Base-by-base conservation (phyloP, 2,113 vertebrate species). In the Datnioides undecimradiatus region DNA sequence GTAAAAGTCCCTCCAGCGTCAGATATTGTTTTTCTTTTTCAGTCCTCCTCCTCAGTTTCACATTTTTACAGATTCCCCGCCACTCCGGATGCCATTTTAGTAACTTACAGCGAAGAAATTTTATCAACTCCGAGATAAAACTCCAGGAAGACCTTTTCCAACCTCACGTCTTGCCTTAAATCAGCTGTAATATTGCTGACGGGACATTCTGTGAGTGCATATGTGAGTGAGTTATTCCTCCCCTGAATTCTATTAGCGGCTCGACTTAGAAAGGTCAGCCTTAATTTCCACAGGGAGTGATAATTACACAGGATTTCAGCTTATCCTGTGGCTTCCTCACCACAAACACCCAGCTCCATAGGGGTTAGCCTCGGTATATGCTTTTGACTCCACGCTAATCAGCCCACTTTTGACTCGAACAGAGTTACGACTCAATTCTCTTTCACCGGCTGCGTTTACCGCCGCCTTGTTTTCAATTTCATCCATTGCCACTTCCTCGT, bases 271-370 rank as follows among this genome's bases (percentile, higher is more conserved):
- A 89, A 93, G 90, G 88, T 91, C 87, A 76, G 69, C 40, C 55
- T 60, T 88, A 73, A 93, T 91, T 91, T 92, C 86, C 87, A 78
- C 34, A 9, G 66, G 88, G 84, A 89, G 79, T 31, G 84, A 79
- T 90, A 84, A 91, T 90, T 87, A 90, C 54, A 52, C 3, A 10
- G 71, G 78, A 87, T 85, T 85, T 76, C 29, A 48, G 64, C 63
- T 59, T 68, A 69, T 82, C 83, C 81, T 33, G 29, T 62, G 80
- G 67, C 78, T 54, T 84, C 70, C 58, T 64, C 73, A 41, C 74
- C 73, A 52, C 67, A 82, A 84, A 82, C 73, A 82, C 49, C 57
- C 11, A 0, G 10, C 67, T 82, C 79, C 21, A 1, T 4, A 27
- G 48, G 52, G 69, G 60, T 75, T 57, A 65, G 25, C 51, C 33